Evolutionary conservation across 2,797 vertebrate species (phyloP).

Genomic region (Epinephelus coioides): DNA sequence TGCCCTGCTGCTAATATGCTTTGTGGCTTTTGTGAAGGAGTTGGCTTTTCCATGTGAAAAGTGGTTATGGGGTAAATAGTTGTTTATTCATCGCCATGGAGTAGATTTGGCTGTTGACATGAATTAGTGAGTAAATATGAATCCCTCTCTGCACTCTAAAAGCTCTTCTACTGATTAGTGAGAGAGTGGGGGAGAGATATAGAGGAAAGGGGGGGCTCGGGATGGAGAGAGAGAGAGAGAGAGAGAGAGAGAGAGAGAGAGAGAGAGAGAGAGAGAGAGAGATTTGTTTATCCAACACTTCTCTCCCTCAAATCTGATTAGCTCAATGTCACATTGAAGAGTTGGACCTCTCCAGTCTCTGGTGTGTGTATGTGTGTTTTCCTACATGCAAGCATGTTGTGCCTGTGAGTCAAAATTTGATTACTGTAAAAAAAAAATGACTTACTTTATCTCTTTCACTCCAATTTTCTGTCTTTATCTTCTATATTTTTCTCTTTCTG

Average conservation of each 20-base stretch:
- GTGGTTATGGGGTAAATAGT: constrained; percentile 63
- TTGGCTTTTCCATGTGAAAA: constrained; percentile 34
- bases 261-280: constrained; percentile 20
- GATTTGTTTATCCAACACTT: constrained; percentile 73
- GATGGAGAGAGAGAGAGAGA: constrained; percentile 19
- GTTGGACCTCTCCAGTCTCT: constrained; percentile 39
- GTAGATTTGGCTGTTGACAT: constrained; percentile 73
- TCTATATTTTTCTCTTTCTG: not conserved
- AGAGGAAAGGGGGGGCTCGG: not conserved
- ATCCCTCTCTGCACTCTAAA: constrained; percentile 61
- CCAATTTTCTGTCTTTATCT: not conserved
- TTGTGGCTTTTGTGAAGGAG: constrained; percentile 43
- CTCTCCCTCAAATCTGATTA: constrained; percentile 71
- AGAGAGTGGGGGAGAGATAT: constrained; percentile 19
- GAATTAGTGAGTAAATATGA: constrained; percentile 69
- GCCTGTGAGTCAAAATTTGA: constrained; percentile 4
- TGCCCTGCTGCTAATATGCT: constrained; percentile 14
- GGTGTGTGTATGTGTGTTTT: constrained; percentile 9
- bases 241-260: constrained; percentile 14
- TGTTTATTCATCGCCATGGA: constrained; percentile 65
- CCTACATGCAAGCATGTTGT: not conserved
- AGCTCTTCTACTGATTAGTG: constrained; percentile 72
- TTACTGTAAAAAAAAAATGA: constrained; percentile 12
- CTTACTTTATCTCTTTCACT: not conserved
- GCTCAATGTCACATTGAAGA: constrained; percentile 74